Base-by-base conservation (phyloP, 53 echinoderm and acorn worm species). In the Antedon mediterranea region DNA sequence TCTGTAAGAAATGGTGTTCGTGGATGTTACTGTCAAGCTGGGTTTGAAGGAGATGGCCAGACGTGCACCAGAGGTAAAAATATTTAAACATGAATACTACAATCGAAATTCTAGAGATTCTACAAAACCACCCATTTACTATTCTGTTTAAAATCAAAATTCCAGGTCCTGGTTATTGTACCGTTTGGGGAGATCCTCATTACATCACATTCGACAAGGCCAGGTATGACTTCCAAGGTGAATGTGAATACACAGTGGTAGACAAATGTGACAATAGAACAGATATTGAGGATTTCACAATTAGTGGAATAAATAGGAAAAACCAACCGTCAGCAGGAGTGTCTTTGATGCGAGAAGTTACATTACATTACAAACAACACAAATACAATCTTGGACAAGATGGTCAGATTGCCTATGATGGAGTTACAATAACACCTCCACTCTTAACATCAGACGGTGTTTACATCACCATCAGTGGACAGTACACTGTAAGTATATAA, bases 101-200 rank as follows among this genome's bases (percentile, higher is more conserved):
- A 32, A 5, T 23, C 0, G 0, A 41, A 41, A 41, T 41, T 13
- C 5, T 41, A 41, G 5, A 41, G 5, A 5, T 7, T 41, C 13
- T 41, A 41, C 13, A 41, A 5, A 41, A 41, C 7, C 5, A 13
- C 5, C 5, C 7, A 7, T 13, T 41, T 7, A 41, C 41, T 7
- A 41, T 41, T 41, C 13, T 41, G 41, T 41, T 41, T 41, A 7
- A 41, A n/a, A 7, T 71, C 31, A n/a, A n/a, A 33, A n/a, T n/a
- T n/a, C n/a, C n/a, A 88, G 88, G 32, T 13, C 77, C 81, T 32
- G 84, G 84, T 29, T 27, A 72, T 3, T 89, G 89, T 43, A 82
- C 73, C 30, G 79, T 72, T 3, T 89, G 89, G 89, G 89, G 89
- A 41, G 89, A 89, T 31, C 89, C 89, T 5, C 89, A 89, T 43